Percentiles rank a stretch among this genome's conserved stretches.
Conservation (phyloP, 2,113 vertebrate species). For the Stigmatopora argus region DNA sequence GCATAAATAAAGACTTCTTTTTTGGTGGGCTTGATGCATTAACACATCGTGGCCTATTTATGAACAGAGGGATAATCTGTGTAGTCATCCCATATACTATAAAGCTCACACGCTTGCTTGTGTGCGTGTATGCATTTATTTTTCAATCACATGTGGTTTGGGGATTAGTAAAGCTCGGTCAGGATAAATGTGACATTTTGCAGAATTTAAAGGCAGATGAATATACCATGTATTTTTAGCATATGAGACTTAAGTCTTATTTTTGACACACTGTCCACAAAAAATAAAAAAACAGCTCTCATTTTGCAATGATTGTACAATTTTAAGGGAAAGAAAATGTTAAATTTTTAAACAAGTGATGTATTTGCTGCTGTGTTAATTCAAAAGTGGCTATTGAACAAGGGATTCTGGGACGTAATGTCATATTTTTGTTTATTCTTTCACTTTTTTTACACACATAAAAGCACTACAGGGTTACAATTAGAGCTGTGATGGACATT, state of each 20-base stretch:
- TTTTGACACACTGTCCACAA: too few species aligned
- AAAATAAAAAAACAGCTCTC: too few species aligned
- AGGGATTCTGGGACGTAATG: background rate
- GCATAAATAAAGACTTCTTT: constrained; percentile 31
- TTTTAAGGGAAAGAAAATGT: background rate
- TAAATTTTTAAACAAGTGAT: background rate
- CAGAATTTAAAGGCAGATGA: background rate
- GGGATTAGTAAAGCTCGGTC: background rate
- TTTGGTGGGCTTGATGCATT: constrained; percentile 28
- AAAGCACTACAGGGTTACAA: background rate
- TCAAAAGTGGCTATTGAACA: background rate
- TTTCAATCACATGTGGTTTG: constrained; percentile 16
- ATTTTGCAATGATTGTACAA: background rate
- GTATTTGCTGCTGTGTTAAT: background rate
- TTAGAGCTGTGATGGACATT: background rate
- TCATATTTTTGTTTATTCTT: background rate
- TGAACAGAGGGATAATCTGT: constrained; percentile 38
- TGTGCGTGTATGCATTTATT: constrained; percentile 8
- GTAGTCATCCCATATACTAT: constrained; percentile 15
- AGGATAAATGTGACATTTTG: background rate
- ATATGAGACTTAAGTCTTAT: too few species aligned
- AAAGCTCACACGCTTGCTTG: constrained; percentile 8
- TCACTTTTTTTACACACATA: background rate
- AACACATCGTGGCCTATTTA: constrained; percentile 28
- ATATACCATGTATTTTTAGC: background rate